phyloP scores from a whole-genome alignment of 2,113 vertebrate genomes.

The Climacteris rufus region DNA sequence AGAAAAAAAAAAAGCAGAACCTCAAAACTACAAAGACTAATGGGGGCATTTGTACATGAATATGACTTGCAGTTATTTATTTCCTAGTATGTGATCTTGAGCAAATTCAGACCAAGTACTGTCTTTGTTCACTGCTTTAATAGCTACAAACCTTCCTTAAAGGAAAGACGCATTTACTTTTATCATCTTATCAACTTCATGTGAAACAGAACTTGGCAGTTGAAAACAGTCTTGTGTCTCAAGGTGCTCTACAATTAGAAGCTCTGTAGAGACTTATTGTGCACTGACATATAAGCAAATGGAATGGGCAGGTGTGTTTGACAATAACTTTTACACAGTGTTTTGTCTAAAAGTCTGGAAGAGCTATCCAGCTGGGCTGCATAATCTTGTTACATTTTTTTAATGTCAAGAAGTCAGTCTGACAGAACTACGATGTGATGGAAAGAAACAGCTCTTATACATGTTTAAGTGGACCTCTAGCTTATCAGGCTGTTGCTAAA shows the following conservation, averaged over 20 bases:
- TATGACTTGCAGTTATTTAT: background rate
- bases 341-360: conserved; percentile 11
- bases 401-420: background rate
- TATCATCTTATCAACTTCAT: background rate
- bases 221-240: background rate
- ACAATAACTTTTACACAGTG: background rate
- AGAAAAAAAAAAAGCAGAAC: background rate
- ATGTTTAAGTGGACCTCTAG: background rate
- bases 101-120: conserved; percentile 1
- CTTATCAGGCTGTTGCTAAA: background rate
- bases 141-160: background rate
- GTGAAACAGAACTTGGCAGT: background rate
- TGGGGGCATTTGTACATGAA: background rate
- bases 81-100: background rate
- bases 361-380: background rate
- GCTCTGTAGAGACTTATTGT: background rate
- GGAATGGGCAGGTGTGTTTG: background rate
- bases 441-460: background rate
- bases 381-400: background rate
- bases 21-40: background rate
- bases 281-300: background rate
- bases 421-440: background rate
- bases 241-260: background rate
- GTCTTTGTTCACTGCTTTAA: background rate
- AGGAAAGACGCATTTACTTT: background rate